Conservation (phyloP, 2,113 vertebrate genomes). For the Melanotaenia duboulayi region DNA sequence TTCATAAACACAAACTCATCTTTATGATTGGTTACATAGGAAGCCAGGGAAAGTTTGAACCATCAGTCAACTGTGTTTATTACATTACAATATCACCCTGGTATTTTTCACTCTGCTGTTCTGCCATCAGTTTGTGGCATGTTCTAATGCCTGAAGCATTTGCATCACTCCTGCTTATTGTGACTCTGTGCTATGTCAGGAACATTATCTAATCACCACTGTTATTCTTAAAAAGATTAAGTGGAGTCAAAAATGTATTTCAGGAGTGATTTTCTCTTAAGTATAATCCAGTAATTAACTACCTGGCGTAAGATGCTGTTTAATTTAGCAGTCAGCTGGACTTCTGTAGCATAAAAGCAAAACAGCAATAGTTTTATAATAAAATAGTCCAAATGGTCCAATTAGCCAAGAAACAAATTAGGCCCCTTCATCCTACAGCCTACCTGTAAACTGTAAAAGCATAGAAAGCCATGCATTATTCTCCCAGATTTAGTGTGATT, state of each 20-base stretch:
- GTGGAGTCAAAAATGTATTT: no score
- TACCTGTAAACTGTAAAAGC: conserved; percentile 22
- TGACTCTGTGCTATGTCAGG: neutral
- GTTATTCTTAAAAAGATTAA: conserved; percentile 2
- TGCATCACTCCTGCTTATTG: neutral
- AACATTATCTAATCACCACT: conserved; percentile 15
- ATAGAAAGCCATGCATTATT: conserved; percentile 13
- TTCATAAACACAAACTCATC: neutral
- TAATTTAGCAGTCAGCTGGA: neutral
- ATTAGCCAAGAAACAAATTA: no score
- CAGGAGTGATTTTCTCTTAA: neutral
- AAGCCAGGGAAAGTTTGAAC: neutral
- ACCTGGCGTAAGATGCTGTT: neutral
- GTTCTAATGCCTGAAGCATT: conserved; percentile 13
- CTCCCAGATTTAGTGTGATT: conserved; percentile 22
- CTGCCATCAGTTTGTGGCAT: neutral
- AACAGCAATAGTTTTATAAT: neutral
- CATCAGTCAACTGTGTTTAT: conserved; percentile 24
- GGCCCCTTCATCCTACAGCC: neutral
- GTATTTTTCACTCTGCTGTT: conserved; percentile 38
- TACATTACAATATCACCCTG: conserved; percentile 32
- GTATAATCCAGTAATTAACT: neutral
- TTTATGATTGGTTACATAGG: conserved; percentile 17
- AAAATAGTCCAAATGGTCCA: no score
- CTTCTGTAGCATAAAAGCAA: neutral